Evolutionary conservation across 30 jellyfish, hydroid and myxozoan species (phyloP).

Genomic region (Turritopsis dohrnii): DNA sequence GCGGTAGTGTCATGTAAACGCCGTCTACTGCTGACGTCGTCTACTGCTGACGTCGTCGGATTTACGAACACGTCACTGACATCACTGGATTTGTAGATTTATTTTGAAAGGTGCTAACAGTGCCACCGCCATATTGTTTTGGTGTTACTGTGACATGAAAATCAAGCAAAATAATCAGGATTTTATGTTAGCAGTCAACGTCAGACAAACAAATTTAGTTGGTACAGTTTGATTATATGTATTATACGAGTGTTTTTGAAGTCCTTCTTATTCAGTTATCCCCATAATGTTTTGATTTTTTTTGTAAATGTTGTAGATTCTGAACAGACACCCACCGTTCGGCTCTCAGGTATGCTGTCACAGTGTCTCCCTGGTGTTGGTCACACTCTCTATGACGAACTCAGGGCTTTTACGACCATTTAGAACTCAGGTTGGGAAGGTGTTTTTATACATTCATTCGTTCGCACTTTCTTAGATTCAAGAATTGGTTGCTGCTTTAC

Average conservation of each 20-base stretch:
- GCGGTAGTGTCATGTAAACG: neutral
- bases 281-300: too few relatives aligned
- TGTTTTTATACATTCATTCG: neutral
- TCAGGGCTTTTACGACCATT: too few relatives aligned
- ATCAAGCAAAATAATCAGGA: neutral
- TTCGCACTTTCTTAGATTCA: constrained; percentile 28
- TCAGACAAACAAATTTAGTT: too few relatives aligned
- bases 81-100: neutral
- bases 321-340: constrained; percentile 89
- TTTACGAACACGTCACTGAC: too few relatives aligned
- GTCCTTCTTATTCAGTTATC: too few relatives aligned
- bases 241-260: too few relatives aligned
- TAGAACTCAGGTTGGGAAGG: neutral
- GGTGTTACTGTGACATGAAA: neutral
- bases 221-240: too few relatives aligned
- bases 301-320: constrained; percentile 41
- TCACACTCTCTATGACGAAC: too few relatives aligned
- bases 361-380: too few relatives aligned
- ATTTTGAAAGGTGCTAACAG: neutral
- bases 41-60: too few relatives aligned
- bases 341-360: constrained; percentile 73
- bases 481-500: constrained; percentile 56
- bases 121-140: neutral
- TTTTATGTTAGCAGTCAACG: neutral
- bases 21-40: neutral